A percentile compares a stretch with the other conserved stretches of the same genome.
phyloP scores from a whole-genome alignment of 2,888 invertebrate species.

The Rugalucina vietnamica region DNA sequence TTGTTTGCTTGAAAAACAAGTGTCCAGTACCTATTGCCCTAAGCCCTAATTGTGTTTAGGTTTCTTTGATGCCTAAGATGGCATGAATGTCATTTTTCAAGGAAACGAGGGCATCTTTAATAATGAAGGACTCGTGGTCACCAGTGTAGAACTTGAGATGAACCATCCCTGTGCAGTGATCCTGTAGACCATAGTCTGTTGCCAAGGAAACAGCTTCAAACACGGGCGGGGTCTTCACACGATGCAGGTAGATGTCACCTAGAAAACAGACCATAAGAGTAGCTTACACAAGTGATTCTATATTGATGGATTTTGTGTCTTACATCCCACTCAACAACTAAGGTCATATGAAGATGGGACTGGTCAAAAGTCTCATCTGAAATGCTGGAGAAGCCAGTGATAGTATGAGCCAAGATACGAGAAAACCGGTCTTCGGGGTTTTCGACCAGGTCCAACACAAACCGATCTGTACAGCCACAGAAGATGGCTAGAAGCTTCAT shows the following conservation, averaged over 20 bases:
- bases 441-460: too few relatives aligned
- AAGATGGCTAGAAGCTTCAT: too few relatives aligned
- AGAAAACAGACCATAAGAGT: constrained; percentile 7
- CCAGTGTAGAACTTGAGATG: constrained; percentile 62
- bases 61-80: not conserved
- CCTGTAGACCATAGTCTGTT: constrained; percentile 69
- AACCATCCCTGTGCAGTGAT: constrained; percentile 66
- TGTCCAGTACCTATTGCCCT: too few relatives aligned
- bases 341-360: not conserved
- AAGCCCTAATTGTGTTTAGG: too few relatives aligned
- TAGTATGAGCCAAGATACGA: too few relatives aligned
- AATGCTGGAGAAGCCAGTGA: too few relatives aligned
- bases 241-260: constrained; percentile 69
- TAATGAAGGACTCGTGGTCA: constrained; percentile 64
- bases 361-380: too few relatives aligned
- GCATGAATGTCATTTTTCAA: constrained; percentile 24
- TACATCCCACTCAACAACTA: too few relatives aligned
- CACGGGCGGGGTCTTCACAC: constrained; percentile 60
- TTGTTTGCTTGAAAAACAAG: too few relatives aligned
- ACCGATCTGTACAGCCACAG: too few relatives aligned
- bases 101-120: constrained; percentile 8
- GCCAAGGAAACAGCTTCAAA: constrained; percentile 40
- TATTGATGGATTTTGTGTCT: too few relatives aligned
- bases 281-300: not conserved
- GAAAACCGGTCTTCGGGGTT: too few relatives aligned